phyloP scores from a whole-genome alignment of 2,797 vertebrate species.

The Sebastes variabilis region DNA sequence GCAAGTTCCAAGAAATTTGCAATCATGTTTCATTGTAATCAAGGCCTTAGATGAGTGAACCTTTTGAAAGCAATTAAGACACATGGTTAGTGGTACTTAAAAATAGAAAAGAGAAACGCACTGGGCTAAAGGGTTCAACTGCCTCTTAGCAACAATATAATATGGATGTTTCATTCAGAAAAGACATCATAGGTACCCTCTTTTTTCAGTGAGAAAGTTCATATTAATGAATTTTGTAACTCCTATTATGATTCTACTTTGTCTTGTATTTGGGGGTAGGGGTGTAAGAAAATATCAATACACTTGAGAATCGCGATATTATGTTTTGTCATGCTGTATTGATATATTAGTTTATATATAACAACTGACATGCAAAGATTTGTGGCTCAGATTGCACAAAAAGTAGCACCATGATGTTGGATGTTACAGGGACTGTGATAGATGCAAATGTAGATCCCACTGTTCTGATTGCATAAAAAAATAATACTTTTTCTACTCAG shows the following conservation, averaged over 20 bases:
- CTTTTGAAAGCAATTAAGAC: conserved; percentile 54
- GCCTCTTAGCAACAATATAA: neutral
- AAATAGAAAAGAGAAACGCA: neutral
- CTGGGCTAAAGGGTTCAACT: neutral
- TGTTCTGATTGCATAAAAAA: too few relatives aligned
- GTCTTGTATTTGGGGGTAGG: neutral
- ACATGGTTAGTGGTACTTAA: conserved; percentile 26
- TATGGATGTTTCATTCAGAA: neutral
- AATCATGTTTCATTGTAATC: conserved; percentile 67
- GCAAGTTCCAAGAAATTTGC: conserved; percentile 31
- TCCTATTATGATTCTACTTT: neutral
- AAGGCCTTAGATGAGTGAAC: conserved; percentile 44
- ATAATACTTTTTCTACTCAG: too few relatives aligned
- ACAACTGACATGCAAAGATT: neutral
- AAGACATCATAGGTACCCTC: neutral
- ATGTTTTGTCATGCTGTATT: neutral
- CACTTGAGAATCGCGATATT: neutral
- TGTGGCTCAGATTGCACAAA: neutral
- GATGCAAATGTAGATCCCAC: too few relatives aligned
- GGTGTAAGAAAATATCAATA: neutral
- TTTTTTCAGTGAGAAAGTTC: too few relatives aligned
- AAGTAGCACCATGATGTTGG: neutral
- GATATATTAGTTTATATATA: too few relatives aligned
- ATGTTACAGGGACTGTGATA: neutral
- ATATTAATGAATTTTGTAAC: neutral